These are phyloP conservation scores for Cirrhinus mrigala DNA, from an alignment of 2,797 vertebrate genomes.

Conservation along the genomic window DNA sequence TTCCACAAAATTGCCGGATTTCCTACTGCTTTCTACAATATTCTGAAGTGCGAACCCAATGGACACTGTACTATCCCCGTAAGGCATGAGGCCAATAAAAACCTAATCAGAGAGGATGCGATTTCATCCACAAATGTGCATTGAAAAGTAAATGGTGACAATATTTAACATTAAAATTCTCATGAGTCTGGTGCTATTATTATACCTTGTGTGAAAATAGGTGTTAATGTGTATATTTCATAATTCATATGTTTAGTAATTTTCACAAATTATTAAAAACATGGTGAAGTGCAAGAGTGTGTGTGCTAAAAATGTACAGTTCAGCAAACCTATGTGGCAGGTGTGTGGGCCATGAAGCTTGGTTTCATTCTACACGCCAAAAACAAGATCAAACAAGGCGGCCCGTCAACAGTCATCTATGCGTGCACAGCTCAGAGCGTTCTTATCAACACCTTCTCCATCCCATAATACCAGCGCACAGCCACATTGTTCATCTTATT, in stretches of 20 bases:
- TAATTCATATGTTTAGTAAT: background rate
- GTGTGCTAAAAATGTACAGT: background rate
- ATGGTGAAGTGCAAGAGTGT: constrained; percentile 16
- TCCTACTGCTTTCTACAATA: background rate
- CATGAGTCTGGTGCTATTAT: background rate
- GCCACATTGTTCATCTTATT: constrained; percentile 12
- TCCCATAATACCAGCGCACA: constrained; percentile 25
- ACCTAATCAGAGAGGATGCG: background rate
- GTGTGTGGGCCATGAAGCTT: constrained; percentile 61
- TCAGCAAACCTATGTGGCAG: constrained; percentile 26
- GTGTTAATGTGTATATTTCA: background rate
- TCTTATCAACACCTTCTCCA: constrained; percentile 44
- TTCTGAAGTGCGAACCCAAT: background rate
- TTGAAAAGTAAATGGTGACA: background rate
- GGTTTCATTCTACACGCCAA: constrained; percentile 56
- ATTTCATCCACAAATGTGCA: no score
- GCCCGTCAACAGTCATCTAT: constrained; percentile 64
- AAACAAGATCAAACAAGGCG: constrained; percentile 74
- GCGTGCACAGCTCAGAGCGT: constrained; percentile 22
- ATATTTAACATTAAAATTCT: background rate
- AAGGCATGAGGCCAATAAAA: background rate
- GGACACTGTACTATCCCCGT: background rate
- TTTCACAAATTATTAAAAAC: background rate
- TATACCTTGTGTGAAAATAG: background rate
- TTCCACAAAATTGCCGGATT: background rate